Percentiles rank a stretch among this genome's conserved stretches.
phyloP scores from a whole-genome alignment of 2,797 vertebrate genomes.

The Sebastes matsubarae region DNA sequence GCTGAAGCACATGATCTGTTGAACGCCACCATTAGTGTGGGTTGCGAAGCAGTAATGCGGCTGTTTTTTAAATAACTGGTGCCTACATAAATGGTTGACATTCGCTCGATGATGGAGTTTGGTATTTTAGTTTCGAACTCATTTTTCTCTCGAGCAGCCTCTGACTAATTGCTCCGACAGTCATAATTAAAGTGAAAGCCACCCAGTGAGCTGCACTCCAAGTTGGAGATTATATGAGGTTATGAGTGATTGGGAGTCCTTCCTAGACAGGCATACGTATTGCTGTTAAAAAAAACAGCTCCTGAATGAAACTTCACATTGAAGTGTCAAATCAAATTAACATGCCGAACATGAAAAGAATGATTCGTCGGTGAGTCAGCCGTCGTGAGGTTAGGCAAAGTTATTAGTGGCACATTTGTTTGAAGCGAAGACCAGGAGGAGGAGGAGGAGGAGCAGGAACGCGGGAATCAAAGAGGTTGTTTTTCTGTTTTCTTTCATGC shows the following conservation, averaged over 20 bases:
- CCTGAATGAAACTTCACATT: conserved; percentile 18
- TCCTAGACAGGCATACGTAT: neutral
- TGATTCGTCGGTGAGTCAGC: conserved; percentile 35
- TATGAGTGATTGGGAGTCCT: conserved; percentile 21
- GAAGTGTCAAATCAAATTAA: conserved; percentile 31
- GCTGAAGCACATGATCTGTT: conserved; percentile 61
- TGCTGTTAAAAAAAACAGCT: neutral
- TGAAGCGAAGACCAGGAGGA: conserved; percentile 25
- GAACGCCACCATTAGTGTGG: conserved; percentile 41
- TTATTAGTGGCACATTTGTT: conserved; percentile 54
- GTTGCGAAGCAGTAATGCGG: conserved; percentile 10
- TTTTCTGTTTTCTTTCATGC: conserved; percentile 26
- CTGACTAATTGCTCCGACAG: conserved; percentile 33
- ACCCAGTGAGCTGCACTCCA: conserved; percentile 10
- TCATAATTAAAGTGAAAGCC: conserved; percentile 34
- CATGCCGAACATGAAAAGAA: conserved; percentile 23
- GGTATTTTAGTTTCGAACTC: conserved; percentile 9
- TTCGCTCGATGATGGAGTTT: neutral
- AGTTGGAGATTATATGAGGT: conserved; percentile 11
- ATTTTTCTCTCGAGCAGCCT: neutral
- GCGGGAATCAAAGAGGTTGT: conserved; percentile 26
- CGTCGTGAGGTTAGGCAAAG: conserved; percentile 20
- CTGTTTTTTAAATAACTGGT: conserved; percentile 26
- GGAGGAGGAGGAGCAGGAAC: conserved; percentile 15
- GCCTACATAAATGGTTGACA: conserved; percentile 14